Percentiles rank a stretch among this genome's conserved stretches.
Evolutionary conservation across 2,888 invertebrate species (phyloP).

Genomic region (Cloeon dipterum): DNA sequence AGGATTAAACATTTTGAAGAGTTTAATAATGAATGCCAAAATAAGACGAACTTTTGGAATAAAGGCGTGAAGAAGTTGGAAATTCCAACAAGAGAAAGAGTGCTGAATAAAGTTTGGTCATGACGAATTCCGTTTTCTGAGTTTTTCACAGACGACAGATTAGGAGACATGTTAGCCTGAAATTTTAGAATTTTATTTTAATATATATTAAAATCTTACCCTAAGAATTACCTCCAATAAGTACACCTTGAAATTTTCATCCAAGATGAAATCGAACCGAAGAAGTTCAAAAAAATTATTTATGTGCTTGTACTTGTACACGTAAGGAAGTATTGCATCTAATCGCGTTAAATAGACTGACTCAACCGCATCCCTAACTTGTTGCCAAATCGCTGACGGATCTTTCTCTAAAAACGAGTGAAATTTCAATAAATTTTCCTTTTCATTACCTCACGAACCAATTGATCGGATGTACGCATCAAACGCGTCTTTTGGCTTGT

Average conservation of each 20-base stretch:
- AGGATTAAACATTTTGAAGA: slow-evolving; percentile 2
- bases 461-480: slow-evolving; percentile 42
- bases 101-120: slow-evolving; percentile 26
- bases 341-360: slow-evolving; percentile 48
- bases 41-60: neutral
- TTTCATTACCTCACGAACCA: slow-evolving; percentile 10
- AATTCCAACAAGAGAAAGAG: slow-evolving; percentile 23
- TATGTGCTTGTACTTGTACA: slow-evolving; percentile 28
- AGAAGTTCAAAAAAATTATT: slow-evolving; percentile 91
- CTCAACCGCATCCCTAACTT: slow-evolving; percentile 55
- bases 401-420: slow-evolving; percentile 34
- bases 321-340: slow-evolving; percentile 25
- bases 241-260: slow-evolving; percentile 63
- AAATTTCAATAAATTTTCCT: neutral
- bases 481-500: slow-evolving; percentile 69
- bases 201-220: no score
- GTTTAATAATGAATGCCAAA: slow-evolving; percentile 3
- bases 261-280: slow-evolving; percentile 81
- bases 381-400: slow-evolving; percentile 50
- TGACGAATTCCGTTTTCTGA: slow-evolving; percentile 45
- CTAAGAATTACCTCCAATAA: slow-evolving; percentile 47
- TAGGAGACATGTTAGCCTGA: slow-evolving; percentile 91
- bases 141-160: slow-evolving; percentile 81
- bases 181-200: no score
- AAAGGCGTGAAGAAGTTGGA: slow-evolving; percentile 3